Evolutionary conservation across 2,797 vertebrate species (phyloP).

Genomic region (Zenarchopterus dispar): DNA sequence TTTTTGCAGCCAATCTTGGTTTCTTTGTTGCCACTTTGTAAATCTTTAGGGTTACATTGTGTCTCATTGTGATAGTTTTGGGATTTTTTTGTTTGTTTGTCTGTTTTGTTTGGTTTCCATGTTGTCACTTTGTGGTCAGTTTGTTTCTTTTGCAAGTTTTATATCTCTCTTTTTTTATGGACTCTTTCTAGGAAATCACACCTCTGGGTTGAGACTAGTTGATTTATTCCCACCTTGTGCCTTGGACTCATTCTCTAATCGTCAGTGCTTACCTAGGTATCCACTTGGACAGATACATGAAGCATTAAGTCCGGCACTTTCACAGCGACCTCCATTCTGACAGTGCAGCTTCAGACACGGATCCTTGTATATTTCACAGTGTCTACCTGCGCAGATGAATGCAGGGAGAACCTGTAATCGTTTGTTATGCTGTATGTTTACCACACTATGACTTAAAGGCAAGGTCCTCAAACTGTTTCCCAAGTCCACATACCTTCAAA

Average conservation of each 20-base stretch:
- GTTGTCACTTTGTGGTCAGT: not conserved
- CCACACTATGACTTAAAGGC: not conserved
- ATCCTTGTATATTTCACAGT: slow-evolving; percentile 95
- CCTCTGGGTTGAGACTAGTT: not conserved
- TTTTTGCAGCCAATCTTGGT: not conserved
- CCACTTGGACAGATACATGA: slow-evolving; percentile 90
- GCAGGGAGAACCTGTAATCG: not conserved
- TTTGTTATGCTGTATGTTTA: not conserved
- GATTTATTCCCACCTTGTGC: not conserved
- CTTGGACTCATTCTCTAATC: not conserved
- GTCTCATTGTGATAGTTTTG: not conserved
- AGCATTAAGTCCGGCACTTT: slow-evolving; percentile 86
- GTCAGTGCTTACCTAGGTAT: slow-evolving; percentile 85
- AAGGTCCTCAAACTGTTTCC: not conserved
- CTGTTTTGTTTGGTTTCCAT: not conserved
- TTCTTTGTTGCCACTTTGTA: not conserved
- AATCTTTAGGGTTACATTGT: not conserved
- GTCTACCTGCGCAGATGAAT: slow-evolving; percentile 81
- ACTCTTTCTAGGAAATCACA: not conserved
- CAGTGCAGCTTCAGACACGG: slow-evolving; percentile 92
- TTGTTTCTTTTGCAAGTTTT: not conserved
- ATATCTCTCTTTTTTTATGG: no score
- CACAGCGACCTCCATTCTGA: slow-evolving; percentile 92
- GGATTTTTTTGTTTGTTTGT: no score
- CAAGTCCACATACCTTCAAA: slow-evolving; percentile 86